These are phyloP conservation scores for Trochalopteron elliotii DNA, from an alignment of 2,113 vertebrate species.

Conservation along the genomic window DNA sequence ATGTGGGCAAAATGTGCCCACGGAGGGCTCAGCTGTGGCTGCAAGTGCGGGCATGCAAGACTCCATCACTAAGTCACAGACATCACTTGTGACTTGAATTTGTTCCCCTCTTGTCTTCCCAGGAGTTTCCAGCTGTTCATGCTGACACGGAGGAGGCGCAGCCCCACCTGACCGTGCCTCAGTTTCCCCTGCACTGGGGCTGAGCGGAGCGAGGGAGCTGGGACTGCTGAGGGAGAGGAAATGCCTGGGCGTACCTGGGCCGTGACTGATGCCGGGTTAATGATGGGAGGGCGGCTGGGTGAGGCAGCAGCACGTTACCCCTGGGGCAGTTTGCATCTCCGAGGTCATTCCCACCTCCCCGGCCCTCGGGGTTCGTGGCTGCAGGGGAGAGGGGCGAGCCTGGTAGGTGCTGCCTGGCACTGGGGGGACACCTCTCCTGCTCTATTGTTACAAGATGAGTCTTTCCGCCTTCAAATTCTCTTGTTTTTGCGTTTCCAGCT, in stretches of 20 bases:
- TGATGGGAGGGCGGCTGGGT: neutral
- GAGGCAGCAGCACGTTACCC: neutral
- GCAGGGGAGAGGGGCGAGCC: neutral
- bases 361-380: rapidly evolving
- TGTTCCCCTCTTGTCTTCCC: neutral
- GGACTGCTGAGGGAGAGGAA: neutral
- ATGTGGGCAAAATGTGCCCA: rapidly evolving
- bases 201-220: rapidly evolving
- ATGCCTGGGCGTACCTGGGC: neutral
- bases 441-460: no score
- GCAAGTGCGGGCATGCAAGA: rapidly evolving
- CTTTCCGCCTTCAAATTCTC: neutral
- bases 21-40: neutral
- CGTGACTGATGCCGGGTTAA: neutral
- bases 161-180: slow-evolving; percentile 12
- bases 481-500: neutral
- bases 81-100: neutral
- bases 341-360: neutral
- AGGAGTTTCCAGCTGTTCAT: neutral
- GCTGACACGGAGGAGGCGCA: neutral
- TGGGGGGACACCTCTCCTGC: neutral
- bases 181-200: neutral
- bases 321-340: rapidly evolving
- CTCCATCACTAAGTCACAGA: neutral
- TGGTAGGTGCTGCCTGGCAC: neutral